These are phyloP conservation scores for Centropyge bicolor DNA, from an alignment of 2,797 vertebrate genomes.

Conservation along the genomic window DNA sequence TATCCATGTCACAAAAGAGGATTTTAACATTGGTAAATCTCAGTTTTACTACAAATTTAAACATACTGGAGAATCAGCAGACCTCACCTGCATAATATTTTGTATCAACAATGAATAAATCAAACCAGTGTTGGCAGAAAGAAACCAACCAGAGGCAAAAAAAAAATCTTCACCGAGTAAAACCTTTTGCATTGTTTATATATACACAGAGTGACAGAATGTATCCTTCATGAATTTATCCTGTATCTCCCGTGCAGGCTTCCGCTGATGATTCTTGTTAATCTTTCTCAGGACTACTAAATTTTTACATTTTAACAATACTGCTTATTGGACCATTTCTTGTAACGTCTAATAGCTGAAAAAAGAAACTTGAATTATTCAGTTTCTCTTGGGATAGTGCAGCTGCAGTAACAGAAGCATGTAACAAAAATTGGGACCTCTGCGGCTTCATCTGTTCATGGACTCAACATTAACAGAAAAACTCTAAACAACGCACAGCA, in stretches of 20 bases:
- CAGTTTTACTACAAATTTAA: slow-evolving; percentile 63
- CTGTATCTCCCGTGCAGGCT: not conserved
- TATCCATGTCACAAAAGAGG: slow-evolving; percentile 46
- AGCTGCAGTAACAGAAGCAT: slow-evolving; percentile 35
- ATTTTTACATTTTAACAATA: slow-evolving; percentile 30
- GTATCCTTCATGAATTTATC: slow-evolving; percentile 22
- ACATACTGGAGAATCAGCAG: slow-evolving; percentile 58
- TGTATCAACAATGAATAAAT: slow-evolving; percentile 69
- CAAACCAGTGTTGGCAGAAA: slow-evolving; percentile 50
- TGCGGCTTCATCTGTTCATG: slow-evolving; percentile 42
- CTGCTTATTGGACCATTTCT: slow-evolving; percentile 25
- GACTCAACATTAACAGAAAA: slow-evolving; percentile 59
- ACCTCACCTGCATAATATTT: slow-evolving; percentile 60
- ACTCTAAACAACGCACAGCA: slow-evolving; percentile 28
- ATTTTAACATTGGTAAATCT: slow-evolving; percentile 62
- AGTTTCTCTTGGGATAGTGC: slow-evolving; percentile 37
- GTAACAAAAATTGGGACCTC: slow-evolving; percentile 43
- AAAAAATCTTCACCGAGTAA: slow-evolving; percentile 40
- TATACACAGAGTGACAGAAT: slow-evolving; percentile 23
- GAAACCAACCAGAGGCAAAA: slow-evolving; percentile 41
- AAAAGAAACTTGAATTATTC: slow-evolving; percentile 48
- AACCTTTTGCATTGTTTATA: slow-evolving; percentile 59
- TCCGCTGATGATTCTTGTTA: slow-evolving; percentile 3
- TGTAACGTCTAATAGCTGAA: slow-evolving; percentile 17
- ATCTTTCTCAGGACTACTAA: not conserved